Percentiles rank a stretch among this genome's conserved stretches.
Evolutionary conservation across 2,113 vertebrate genomes (phyloP).

Genomic region (Philantomba maxwellii): DNA sequence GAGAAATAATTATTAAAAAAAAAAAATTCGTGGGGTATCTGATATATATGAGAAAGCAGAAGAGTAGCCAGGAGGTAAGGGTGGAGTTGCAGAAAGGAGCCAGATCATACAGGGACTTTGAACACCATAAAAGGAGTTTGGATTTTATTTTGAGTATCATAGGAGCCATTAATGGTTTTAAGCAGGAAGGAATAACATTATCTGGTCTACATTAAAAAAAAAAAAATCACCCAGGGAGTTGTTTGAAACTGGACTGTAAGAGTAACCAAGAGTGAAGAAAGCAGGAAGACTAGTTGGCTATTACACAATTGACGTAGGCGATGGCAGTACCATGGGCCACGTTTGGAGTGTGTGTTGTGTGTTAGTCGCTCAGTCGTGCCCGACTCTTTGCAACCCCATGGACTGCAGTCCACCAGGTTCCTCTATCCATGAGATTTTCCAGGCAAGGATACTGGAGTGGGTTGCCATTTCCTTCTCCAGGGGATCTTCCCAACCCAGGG

Average conservation of each 20-base stretch:
- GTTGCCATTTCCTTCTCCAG: too few relatives aligned
- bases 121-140: not conserved
- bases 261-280: not conserved
- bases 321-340: not conserved
- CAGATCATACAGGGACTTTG: not conserved
- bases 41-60: not conserved
- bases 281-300: not conserved
- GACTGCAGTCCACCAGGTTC: too few relatives aligned
- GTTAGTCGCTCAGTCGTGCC: too few relatives aligned
- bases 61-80: not conserved
- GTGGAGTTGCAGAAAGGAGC: not conserved
- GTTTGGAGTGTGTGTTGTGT: not conserved
- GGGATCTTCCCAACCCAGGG: too few relatives aligned
- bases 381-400: too few relatives aligned
- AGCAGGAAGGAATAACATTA: not conserved
- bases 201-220: not conserved
- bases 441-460: too few relatives aligned
- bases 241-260: not conserved
- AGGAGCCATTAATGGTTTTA: not conserved
- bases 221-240: not conserved
- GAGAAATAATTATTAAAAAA: not conserved
- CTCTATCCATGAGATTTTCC: too few relatives aligned
- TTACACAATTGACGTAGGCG: not conserved
- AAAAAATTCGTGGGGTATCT: not conserved
- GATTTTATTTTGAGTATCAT: not conserved